Base-by-base conservation (phyloP, 2,797 vertebrate species). In the Myotis findleyi region DNA sequence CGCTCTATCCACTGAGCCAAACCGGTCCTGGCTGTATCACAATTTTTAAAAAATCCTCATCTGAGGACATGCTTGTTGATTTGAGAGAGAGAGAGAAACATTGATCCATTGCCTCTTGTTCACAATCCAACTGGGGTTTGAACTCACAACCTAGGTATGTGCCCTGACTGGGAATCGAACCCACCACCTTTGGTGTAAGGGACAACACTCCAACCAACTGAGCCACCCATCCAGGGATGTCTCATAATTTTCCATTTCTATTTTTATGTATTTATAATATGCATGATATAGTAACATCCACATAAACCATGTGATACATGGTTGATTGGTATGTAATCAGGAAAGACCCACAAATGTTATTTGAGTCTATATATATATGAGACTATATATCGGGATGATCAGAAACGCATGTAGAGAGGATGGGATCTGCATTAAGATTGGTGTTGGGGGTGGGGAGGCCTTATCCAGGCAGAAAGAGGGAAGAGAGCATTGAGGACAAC, bases 171-270 rank as follows among this genome's bases (percentile, higher is more conserved):
- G 30, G 59, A 64, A 64, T 64, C 14, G 6, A 64, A 64, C 59
- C 14, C 59, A n/a, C 59, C 27, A n/a, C 59, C 3, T 64, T n/a
- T n/a, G 59, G 59, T n/a, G 2, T 7, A n/a, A 30, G 30, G 59
- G 59, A n/a, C 59, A 64, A 64, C 13, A n/a, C 30, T n/a, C 59
- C 14, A 64, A n/a, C 27, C 59, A 64, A 64, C 30, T 64, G 59
- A 64, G 59, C 14, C 13, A 64, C 64, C n/a, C 64, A 33, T 8
- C 1, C 64, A 66, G 64, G 64, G 64, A 92, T 89, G 21, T 41
- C 57, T 68, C 53, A 44, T 49, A 33, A n/a, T 80, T 81, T 94
- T 88, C 53, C 30, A 41, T 87, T 92, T 91, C 36, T 91, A 3
- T 82, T 57, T 89, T 55, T 51, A 75, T 76, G 33, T 55, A 10